Evolutionary conservation across 2,888 invertebrate genomes (phyloP).

Genomic region (Thereva unica): DNA sequence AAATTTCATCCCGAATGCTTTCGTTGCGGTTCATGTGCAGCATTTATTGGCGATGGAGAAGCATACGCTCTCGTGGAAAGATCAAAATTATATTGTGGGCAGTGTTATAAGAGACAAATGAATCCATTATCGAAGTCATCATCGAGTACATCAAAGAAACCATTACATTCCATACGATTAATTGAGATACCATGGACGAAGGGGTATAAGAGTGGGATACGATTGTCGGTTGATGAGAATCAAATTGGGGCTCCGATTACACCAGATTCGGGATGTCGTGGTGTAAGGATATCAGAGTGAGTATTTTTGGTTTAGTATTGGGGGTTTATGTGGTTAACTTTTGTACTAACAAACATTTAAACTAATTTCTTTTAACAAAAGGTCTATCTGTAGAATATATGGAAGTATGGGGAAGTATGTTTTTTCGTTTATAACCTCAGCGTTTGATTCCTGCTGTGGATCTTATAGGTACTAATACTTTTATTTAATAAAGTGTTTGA

Average conservation of each 20-base stretch:
- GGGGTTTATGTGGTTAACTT: conserved; percentile 7
- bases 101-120: conserved; percentile 76
- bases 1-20: conserved; percentile 97
- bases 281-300: conserved; percentile 74
- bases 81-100: conserved; percentile 82
- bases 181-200: conserved; percentile 74
- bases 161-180: conserved; percentile 81
- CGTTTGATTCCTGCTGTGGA: conserved; percentile 73
- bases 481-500: conserved; percentile 23
- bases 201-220: conserved; percentile 65
- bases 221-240: conserved; percentile 58
- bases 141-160: conserved; percentile 53
- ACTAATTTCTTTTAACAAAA: conserved; percentile 45
- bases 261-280: conserved; percentile 61
- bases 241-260: conserved; percentile 44
- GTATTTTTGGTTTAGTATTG: conserved; percentile 46
- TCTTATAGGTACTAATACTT: conserved; percentile 65
- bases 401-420: conserved; percentile 71
- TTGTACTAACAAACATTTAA: background rate
- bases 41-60: conserved; percentile 89
- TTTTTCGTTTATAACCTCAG: conserved; percentile 71
- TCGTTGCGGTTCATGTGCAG: conserved; percentile 78
- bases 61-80: conserved; percentile 90
- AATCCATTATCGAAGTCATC: conserved; percentile 50
- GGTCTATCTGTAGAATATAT: conserved; percentile 68